phyloP scores from a whole-genome alignment of 1,140 invertebrate species.

The Anthonomus grandis region DNA sequence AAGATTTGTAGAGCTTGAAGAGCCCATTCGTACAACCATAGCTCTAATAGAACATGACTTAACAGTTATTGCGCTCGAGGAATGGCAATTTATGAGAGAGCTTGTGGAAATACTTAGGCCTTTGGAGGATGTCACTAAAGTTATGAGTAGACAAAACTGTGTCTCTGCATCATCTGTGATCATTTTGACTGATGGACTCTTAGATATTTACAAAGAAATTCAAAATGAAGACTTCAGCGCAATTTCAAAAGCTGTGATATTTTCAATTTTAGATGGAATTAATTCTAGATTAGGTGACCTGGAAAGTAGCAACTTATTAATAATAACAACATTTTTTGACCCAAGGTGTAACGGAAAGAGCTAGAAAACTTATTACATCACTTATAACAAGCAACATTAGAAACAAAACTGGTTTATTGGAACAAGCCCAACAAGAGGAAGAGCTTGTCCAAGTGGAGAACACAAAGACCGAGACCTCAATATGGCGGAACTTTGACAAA shows the following conservation, averaged over 20 bases:
- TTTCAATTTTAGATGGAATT: slow-evolving; percentile 18
- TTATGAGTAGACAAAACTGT: no score
- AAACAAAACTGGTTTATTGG: no score
- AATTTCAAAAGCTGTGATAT: slow-evolving; percentile 4
- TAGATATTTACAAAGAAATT: slow-evolving; percentile 2
- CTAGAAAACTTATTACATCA: background rate
- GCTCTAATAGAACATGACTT: slow-evolving; percentile 14
- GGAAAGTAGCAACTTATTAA: slow-evolving; percentile 10
- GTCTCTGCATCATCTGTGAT: slow-evolving; percentile 21
- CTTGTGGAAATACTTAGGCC: slow-evolving; percentile 6
- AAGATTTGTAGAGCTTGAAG: slow-evolving; percentile 30
- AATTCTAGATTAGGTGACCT: slow-evolving; percentile 18
- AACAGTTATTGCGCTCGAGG: slow-evolving; percentile 9
- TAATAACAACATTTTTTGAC: slow-evolving; percentile 22
- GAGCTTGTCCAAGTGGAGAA: background rate
- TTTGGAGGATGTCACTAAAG: slow-evolving; percentile 20
- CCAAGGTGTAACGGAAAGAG: slow-evolving; percentile 16
- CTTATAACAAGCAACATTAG: background rate
- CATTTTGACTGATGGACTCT: slow-evolving; percentile 21
- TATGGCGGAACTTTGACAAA: slow-evolving; percentile 19
- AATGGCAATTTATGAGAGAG: slow-evolving; percentile 21
- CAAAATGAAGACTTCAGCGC: background rate
- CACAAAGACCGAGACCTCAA: slow-evolving; percentile 3
- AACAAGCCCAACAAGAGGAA: no score
- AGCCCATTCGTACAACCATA: slow-evolving; percentile 18